Evolutionary conservation across 2,888 invertebrate genomes (phyloP).

Genomic region (Timema podura): DNA sequence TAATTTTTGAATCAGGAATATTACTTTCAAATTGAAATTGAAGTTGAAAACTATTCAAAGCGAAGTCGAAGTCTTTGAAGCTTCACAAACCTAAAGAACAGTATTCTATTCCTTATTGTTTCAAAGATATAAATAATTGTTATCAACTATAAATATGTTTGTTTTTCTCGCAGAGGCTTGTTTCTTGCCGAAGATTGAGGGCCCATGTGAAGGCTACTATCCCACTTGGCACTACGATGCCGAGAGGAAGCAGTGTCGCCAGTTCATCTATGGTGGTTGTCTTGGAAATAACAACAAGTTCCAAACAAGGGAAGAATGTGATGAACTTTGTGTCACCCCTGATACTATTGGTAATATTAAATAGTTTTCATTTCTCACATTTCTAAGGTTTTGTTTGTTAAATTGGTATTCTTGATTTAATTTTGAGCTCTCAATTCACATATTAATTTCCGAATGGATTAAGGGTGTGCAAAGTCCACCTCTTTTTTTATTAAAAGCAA

Average conservation of each 20-base stretch:
- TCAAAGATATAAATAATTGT: neutral
- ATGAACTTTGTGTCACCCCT: constrained; percentile 63
- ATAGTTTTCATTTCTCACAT: no score
- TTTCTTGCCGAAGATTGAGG: constrained; percentile 72
- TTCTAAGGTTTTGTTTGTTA: no score
- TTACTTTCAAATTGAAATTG: no score
- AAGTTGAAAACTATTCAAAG: no score
- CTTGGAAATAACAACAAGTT: constrained; percentile 89
- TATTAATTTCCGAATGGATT: no score
- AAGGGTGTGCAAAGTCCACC: neutral
- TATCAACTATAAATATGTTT: neutral
- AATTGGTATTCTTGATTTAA: no score
- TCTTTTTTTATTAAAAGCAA: neutral
- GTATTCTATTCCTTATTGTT: neutral
- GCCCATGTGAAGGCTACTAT: constrained; percentile 75
- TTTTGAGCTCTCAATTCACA: no score
- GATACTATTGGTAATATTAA: constrained; percentile 56
- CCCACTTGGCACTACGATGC: constrained; percentile 82
- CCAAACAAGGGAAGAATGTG: constrained; percentile 71
- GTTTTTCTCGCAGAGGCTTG: constrained; percentile 58
- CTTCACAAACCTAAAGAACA: neutral
- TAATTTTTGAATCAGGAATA: no score
- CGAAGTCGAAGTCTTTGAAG: neutral
- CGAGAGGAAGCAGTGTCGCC: constrained; percentile 69
- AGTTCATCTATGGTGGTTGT: constrained; percentile 88